These are phyloP conservation scores for Danionella dracula DNA, from an alignment of 2,797 vertebrate genomes.

Conservation along the genomic window DNA sequence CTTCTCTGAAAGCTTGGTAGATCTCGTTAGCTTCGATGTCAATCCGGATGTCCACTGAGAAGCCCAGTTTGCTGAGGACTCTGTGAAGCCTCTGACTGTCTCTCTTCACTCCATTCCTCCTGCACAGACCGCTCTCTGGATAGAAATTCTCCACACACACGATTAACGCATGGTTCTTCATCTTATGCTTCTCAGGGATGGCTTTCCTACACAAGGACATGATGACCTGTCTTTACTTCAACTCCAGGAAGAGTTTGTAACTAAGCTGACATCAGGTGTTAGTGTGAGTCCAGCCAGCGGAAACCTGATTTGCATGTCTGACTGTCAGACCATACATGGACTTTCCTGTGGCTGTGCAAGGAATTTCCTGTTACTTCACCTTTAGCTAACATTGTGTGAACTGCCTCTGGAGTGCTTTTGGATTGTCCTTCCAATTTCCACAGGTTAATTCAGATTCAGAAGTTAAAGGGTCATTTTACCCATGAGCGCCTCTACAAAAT, in stretches of 20 bases:
- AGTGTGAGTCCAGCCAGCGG: too few species aligned
- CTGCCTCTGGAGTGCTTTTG: too few species aligned
- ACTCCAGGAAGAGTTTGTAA: too few species aligned
- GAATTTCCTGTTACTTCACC: too few species aligned
- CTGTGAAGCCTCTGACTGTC: conserved; percentile 64
- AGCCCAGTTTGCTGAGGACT: conserved; percentile 60
- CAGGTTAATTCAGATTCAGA: too few species aligned
- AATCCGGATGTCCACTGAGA: conserved; percentile 55
- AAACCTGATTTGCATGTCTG: not conserved
- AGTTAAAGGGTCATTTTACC: too few species aligned
- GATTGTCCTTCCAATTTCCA: too few species aligned
- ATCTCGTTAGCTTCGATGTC: conserved; percentile 64
- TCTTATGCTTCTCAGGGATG: not conserved
- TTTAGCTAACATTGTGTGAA: too few species aligned
- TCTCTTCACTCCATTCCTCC: conserved; percentile 42
- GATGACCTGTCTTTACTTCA: not conserved
- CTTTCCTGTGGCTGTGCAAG: not conserved
- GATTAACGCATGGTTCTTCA: conserved; percentile 57
- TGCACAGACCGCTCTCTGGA: not conserved
- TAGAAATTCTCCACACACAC: conserved; percentile 56
- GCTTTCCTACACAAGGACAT: not conserved
- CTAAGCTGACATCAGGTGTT: too few species aligned
- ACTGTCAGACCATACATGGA: too few species aligned
- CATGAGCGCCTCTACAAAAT: too few species aligned
- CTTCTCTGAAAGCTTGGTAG: conserved; percentile 59